Conservation (phyloP, 2,888 invertebrate genomes). For the Caenorhabditis panamensis region DNA sequence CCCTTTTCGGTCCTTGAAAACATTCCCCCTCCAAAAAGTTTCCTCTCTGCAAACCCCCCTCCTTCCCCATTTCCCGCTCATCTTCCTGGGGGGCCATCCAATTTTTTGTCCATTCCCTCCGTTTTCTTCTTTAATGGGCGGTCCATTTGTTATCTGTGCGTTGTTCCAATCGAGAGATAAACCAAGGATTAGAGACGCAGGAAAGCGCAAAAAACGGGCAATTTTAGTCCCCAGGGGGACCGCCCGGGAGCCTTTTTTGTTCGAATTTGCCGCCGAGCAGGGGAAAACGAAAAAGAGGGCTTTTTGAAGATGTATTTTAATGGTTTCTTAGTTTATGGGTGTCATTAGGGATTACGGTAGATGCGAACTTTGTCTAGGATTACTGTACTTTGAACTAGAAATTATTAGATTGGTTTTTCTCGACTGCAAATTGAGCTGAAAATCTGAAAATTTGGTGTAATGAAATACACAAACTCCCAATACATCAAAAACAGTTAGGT, state of each 20-base stretch:
- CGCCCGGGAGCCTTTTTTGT: background rate
- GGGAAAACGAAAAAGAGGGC: constrained; percentile 10
- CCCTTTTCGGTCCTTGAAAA: too few relatives aligned
- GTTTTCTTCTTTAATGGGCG: constrained; percentile 42
- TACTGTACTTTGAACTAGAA: too few relatives aligned
- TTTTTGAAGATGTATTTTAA: constrained; percentile 34
- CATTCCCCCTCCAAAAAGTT: background rate
- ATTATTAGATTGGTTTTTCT: too few relatives aligned
- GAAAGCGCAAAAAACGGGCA: constrained; percentile 1
- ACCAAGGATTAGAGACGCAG: constrained; percentile 10
- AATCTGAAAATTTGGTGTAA: too few relatives aligned
- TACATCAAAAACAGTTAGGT: too few relatives aligned
- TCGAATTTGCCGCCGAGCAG: constrained; percentile 48
- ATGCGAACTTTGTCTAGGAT: too few relatives aligned
- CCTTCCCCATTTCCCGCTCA: constrained; percentile 8
- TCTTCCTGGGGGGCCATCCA: constrained; percentile 50
- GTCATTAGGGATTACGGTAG: background rate
- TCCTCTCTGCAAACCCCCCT: background rate
- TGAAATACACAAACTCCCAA: too few relatives aligned
- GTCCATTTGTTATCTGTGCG: constrained; percentile 43
- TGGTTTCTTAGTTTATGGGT: constrained; percentile 28
- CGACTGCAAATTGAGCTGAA: too few relatives aligned
- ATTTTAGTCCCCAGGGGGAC: constrained; percentile 17
- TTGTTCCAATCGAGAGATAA: background rate
- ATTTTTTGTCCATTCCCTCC: constrained; percentile 42